phyloP scores from a whole-genome alignment of 2,797 vertebrate genomes.

The Bryconaethiops microstoma region DNA sequence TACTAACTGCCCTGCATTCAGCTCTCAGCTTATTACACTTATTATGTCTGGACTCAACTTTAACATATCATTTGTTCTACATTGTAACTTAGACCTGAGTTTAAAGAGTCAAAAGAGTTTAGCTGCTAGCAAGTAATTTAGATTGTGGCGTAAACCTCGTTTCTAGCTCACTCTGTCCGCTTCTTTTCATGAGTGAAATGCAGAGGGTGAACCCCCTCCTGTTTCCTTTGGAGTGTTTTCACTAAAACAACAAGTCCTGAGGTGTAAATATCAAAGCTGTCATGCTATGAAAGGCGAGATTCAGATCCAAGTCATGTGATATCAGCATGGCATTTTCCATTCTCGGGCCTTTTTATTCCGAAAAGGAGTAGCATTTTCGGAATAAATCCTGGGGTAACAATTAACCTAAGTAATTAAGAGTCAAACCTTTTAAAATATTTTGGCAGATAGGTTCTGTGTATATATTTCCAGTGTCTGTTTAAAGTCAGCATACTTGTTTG shows the following conservation, averaged over 20 bases:
- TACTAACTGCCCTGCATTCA: background rate
- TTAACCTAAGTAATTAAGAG: conserved; percentile 82
- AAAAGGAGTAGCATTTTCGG: conserved; percentile 55
- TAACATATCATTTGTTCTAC: background rate
- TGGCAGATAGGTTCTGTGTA: conserved; percentile 71
- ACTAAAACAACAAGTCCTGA: conserved; percentile 69
- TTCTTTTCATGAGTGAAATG: conserved; percentile 40
- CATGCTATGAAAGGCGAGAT: conserved; percentile 69
- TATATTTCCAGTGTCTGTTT: conserved; percentile 66
- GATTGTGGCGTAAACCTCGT: conserved; percentile 41
- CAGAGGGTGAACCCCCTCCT: conserved; percentile 39
- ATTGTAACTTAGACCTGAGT: background rate
- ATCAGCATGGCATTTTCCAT: conserved; percentile 59
- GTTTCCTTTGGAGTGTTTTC: conserved; percentile 62
- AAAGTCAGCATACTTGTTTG: conserved; percentile 57
- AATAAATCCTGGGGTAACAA: conserved; percentile 74
- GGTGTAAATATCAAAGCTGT: conserved; percentile 73
- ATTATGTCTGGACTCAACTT: conserved; percentile 7
- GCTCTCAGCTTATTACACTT: background rate
- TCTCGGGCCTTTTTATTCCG: conserved; percentile 56
- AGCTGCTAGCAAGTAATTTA: conserved; percentile 22
- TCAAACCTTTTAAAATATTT: conserved; percentile 74
- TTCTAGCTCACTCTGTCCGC: conserved; percentile 54
- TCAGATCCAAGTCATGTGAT: conserved; percentile 58
- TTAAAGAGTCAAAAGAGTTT: conserved; percentile 9